Base-by-base conservation (phyloP, 2,113 vertebrate species). In the Dinomys branickii region DNA sequence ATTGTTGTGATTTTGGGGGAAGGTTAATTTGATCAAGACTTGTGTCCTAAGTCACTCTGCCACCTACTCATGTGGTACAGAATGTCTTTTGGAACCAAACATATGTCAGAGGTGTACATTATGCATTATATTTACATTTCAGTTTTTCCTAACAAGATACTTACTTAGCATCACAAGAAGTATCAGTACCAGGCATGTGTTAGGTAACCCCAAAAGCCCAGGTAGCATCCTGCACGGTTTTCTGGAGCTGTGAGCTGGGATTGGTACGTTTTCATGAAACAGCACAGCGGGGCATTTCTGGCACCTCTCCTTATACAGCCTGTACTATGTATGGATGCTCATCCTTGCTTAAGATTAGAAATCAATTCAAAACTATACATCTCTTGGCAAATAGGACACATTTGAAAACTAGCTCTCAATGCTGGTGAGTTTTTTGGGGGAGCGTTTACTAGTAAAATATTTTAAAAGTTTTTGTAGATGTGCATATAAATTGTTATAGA, bases 111-210 rank as follows among this genome's bases (percentile, higher is more conserved):
- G 61, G 28, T 88, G 80, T n/a, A n/a, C n/a, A n/a, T n/a, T n/a
- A 75, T 73, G 16, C 4, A 61, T 17, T 59, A 33, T 80, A 12
- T 82, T 90, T 92, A 61, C 65, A 69, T 65, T 10, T 65, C 12
- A 8, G 2, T 59, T 85, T 92, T 7, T 87, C 89, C 69, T 69
- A 90, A 65, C 24, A 97, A 94, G 90, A 90, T 94, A 82, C 75
- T 90, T 90, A 78, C 47, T 73, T 82, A 90, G 1, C 7, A 54
- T 54, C 19, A 63, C 19, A 47, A 58, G 92, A 2, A 94, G 7
- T 82, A 90, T 63, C 10, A 88, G 75, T 35, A 30, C 4, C 50
- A 92, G 75, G 78, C 5, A 82, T 78, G 30, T 88, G 16, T 50
- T 58, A 90, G 50, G 85, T 82, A 88, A 88, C 7, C 11, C 90